A percentile compares a stretch with the other conserved stretches of the same genome.
Conservation (phyloP, 1,140 invertebrate genomes). For the Hetaerina americana region DNA sequence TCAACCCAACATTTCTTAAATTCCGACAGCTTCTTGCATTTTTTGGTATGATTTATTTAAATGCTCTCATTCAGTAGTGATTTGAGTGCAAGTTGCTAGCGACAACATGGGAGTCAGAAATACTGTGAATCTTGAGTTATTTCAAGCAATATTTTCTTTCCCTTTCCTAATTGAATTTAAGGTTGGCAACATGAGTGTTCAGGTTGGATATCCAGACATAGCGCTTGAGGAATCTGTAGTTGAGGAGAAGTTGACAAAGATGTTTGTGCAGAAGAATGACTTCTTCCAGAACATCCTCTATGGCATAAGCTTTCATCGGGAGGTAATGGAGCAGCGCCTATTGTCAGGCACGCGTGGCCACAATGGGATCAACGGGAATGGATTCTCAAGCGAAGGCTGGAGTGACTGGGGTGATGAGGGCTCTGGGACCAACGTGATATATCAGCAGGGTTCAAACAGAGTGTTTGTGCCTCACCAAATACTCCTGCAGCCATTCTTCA, state of each 20-base stretch:
- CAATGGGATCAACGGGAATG: constrained; percentile 13
- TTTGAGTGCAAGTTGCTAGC: too few species aligned
- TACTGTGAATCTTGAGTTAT: too few species aligned
- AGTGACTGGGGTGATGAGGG: constrained; percentile 23
- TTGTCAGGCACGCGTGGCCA: constrained; percentile 22
- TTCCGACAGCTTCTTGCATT: too few species aligned
- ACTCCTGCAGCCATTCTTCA: constrained; percentile 27
- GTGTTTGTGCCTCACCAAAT: constrained; percentile 32
- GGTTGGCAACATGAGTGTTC: constrained; percentile 32
- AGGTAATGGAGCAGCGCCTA: constrained; percentile 22
- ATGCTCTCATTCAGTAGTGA: too few species aligned
- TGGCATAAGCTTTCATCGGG: constrained; percentile 26
- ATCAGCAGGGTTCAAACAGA: constrained; percentile 30
- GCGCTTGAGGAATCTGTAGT: constrained; percentile 28
- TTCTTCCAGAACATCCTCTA: constrained; percentile 35
- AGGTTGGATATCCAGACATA: constrained; percentile 37
- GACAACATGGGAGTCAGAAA: too few species aligned
- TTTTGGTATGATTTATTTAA: too few species aligned
- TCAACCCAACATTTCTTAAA: too few species aligned
- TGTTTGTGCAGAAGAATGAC: constrained; percentile 34
- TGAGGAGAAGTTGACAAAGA: constrained; percentile 30
- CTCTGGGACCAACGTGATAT: constrained; percentile 22
- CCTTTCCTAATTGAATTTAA: too few species aligned
- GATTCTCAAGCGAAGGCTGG: not conserved
- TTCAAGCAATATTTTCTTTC: too few species aligned